These are phyloP conservation scores for Mustela lutreola DNA, from an alignment of 2,113 vertebrate genomes.

Conservation along the genomic window DNA sequence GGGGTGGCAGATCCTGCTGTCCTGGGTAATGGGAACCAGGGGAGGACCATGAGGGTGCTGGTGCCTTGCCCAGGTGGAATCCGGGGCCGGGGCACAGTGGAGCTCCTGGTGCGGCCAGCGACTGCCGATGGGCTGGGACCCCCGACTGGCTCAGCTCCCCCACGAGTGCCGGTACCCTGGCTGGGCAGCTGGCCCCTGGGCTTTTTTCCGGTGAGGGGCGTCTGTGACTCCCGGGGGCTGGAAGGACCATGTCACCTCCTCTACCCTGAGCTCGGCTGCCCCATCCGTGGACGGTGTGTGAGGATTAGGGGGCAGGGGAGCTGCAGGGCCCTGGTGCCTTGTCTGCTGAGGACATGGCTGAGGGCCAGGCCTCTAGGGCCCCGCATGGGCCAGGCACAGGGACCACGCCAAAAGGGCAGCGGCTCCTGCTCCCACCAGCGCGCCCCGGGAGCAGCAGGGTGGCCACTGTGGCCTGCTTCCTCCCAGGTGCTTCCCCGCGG, in stretches of 20 bases:
- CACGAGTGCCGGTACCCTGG: rapidly evolving
- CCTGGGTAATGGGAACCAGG: too few relatives aligned
- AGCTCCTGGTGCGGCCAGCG: neutral
- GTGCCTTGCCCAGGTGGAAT: too few relatives aligned
- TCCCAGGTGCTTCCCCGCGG: too few relatives aligned
- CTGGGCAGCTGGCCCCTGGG: neutral
- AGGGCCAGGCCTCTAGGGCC: neutral
- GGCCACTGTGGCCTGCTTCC: neutral
- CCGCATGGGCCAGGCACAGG: rapidly evolving
- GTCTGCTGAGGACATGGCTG: neutral
- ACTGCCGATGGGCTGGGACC: neutral
- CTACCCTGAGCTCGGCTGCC: rapidly evolving
- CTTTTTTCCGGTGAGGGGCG: neutral
- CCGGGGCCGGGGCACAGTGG: too few relatives aligned
- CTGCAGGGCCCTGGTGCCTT: neutral
- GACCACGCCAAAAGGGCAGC: neutral
- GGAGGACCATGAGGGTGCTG: rapidly evolving
- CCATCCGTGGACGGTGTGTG: neutral
- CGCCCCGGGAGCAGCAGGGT: neutral
- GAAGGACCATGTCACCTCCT: too few relatives aligned
- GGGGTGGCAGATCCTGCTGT: neutral
- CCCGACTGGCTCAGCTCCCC: neutral
- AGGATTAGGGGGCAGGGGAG: neutral
- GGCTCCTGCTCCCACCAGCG: neutral
- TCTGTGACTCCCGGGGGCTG: neutral